Conservation (phyloP, 2,888 invertebrate genomes). For the Agonum fuliginosum region DNA sequence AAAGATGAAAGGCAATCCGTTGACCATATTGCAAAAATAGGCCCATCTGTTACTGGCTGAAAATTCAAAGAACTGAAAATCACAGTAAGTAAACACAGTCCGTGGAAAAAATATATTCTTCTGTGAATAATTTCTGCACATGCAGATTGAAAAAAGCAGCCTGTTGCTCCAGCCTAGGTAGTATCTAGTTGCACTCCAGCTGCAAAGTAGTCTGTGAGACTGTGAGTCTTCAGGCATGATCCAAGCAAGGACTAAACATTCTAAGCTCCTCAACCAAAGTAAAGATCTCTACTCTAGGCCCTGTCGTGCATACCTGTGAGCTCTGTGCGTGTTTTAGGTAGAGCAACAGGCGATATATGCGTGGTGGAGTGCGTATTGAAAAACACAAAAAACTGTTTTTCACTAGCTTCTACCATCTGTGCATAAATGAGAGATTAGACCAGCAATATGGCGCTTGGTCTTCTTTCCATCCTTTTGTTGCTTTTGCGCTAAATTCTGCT, state of each 20-base stretch:
- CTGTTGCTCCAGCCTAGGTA: slow-evolving; percentile 34
- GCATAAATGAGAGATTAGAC: slow-evolving; percentile 35
- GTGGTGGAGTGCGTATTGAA: slow-evolving; percentile 16
- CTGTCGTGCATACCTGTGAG: slow-evolving; percentile 19
- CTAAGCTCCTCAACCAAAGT: slow-evolving; percentile 1
- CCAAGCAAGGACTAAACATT: not conserved
- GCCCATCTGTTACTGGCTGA: slow-evolving; percentile 9
- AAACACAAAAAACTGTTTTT: slow-evolving; percentile 32
- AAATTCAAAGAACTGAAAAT: not conserved
- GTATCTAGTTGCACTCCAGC: slow-evolving; percentile 34
- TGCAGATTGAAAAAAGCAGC: slow-evolving; percentile 41
- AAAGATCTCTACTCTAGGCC: not conserved
- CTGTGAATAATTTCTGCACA: slow-evolving; percentile 38
- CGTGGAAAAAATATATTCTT: slow-evolving; percentile 19
- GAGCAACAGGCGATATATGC: slow-evolving; percentile 38
- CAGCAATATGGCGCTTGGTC: slow-evolving; percentile 5
- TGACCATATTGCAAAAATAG: too few relatives aligned
- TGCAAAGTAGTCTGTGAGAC: not conserved
- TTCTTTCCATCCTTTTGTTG: not conserved
- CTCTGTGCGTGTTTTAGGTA: not conserved
- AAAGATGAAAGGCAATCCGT: too few relatives aligned
- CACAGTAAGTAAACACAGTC: slow-evolving; percentile 12
- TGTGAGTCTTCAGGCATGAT: not conserved
- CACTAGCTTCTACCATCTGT: slow-evolving; percentile 9
- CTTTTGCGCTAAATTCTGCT: not conserved